Base-by-base conservation (phyloP, 2,113 vertebrate species). In the Miniopterus natalensis region DNA sequence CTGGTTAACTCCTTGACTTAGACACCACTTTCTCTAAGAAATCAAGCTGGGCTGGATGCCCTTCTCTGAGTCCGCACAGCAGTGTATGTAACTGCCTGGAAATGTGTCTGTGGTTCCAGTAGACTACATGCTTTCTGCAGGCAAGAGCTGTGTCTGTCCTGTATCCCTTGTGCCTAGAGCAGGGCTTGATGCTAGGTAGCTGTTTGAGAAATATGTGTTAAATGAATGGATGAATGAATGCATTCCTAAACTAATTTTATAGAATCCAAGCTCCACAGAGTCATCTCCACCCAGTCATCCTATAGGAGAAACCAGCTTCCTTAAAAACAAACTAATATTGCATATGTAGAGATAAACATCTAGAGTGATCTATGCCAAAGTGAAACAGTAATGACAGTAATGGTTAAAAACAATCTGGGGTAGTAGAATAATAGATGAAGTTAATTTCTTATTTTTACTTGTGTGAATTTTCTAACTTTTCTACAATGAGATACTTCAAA, bases 171-270 rank as follows among this genome's bases (percentile, higher is more conserved):
- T 74, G 27, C 49, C 49, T 77, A 84, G 45, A 68, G 57, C 61
- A 75, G 49, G 6, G 12, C 49, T 70, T 94, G 86, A 84, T 59
- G 57, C n/a, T 84, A 77, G 6, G 51, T 80, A 84, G 59, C 40
- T 89, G 8, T 59, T 92, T 23, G n/a, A 75, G 49, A 94, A 87
- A 68, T 79, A 53, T 25, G 68, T 81, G 49, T 80, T 85, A 92
- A 92, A 84, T 77, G 51, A 75, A 59, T 84, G 53, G 51, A 88
- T 61, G 74, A 71, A 81, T 90, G 74, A 92, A 86, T 71, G 20
- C 57, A 74, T 92, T 78, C 47, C 83, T 84, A 78, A 92, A 80
- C 36, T 40, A 85, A 84, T 63, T 88, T 65, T 87, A 75, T 90
- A 53, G 10, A 90, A 83, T 87, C 75, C 12, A 59, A 90, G 45